phyloP scores from a whole-genome alignment of 2,888 invertebrate species.

The Chrysomela aeneicollis region DNA sequence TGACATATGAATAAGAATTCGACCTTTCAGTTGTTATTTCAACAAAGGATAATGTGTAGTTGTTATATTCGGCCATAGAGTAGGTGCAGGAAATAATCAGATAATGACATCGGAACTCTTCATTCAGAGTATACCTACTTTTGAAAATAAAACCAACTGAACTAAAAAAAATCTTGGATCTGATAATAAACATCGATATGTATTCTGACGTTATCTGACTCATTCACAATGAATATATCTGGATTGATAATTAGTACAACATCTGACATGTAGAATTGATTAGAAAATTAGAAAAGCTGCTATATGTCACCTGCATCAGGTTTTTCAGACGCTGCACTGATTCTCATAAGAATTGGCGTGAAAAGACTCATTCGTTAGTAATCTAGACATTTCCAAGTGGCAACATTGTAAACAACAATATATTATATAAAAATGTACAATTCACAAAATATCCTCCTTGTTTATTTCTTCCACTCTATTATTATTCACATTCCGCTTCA shows the following conservation, averaged over 20 bases:
- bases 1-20: no score
- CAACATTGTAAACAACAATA: constrained; percentile 23
- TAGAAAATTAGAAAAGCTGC: not conserved
- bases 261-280: not conserved
- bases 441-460: constrained; percentile 57
- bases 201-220: not conserved
- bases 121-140: no score
- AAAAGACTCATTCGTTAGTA: not conserved
- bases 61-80: no score
- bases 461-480: constrained; percentile 53
- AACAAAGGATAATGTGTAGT: no score
- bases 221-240: not conserved
- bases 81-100: no score
- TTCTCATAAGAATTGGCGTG: not conserved
- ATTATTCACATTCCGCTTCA: constrained; percentile 69
- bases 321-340: constrained; percentile 1
- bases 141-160: no score
- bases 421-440: constrained; percentile 32
- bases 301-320: not conserved
- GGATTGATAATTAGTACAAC: not conserved
- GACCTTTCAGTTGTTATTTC: no score
- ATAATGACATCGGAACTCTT: no score
- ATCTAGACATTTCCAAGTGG: not conserved
- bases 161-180: no score
- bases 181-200: constrained; percentile 5